Evolutionary conservation across 1,140 invertebrate species (phyloP).

Genomic region (Drosophila obscura): DNA sequence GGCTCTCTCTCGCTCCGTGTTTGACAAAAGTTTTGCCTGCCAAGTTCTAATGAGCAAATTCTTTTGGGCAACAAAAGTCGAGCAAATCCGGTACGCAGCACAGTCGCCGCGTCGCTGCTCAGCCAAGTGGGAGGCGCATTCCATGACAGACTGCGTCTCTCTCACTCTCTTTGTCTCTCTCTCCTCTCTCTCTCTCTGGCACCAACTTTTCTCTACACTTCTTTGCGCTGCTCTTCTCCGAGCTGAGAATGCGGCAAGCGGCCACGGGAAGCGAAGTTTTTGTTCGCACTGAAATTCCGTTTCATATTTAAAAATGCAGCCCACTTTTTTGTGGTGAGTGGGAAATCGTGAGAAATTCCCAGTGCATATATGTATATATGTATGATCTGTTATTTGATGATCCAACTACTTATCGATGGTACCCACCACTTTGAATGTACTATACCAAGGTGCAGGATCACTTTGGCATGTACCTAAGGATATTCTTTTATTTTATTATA

Average conservation of each 20-base stretch:
- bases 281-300: too few relatives aligned
- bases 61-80: slow-evolving; percentile 54
- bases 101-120: not conserved
- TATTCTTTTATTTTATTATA: too few relatives aligned
- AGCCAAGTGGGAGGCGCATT: slow-evolving; percentile 8
- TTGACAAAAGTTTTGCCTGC: slow-evolving; percentile 54
- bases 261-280: too few relatives aligned
- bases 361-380: too few relatives aligned
- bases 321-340: too few relatives aligned
- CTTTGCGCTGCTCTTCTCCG: slow-evolving; percentile 2
- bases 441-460: too few relatives aligned
- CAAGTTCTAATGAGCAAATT: slow-evolving; percentile 62
- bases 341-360: too few relatives aligned
- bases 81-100: slow-evolving; percentile 2
- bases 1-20: slow-evolving; percentile 17
- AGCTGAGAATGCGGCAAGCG: slow-evolving; percentile 3
- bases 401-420: too few relatives aligned
- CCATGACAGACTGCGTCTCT: not conserved
- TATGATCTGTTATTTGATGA: too few relatives aligned
- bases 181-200: not conserved
- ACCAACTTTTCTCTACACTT: slow-evolving; percentile 16
- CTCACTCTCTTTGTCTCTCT: slow-evolving; percentile 1
- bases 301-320: too few relatives aligned
- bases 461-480: too few relatives aligned
- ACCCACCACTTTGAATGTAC: too few relatives aligned